phyloP scores from a whole-genome alignment of 2,888 invertebrate genomes.

The Synergus laeviventris region DNA sequence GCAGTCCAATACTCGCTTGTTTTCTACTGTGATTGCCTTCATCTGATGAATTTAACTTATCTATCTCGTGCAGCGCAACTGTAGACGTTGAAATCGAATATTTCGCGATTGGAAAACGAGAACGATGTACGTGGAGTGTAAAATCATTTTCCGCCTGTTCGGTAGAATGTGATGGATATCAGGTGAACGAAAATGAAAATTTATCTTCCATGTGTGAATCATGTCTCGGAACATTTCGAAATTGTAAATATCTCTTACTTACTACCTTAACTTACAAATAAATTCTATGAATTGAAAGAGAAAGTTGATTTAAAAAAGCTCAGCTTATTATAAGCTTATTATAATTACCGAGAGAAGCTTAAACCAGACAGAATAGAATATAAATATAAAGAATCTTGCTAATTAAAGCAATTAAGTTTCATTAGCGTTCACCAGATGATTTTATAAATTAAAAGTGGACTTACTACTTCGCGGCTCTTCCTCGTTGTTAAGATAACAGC shows the following conservation, averaged over 20 bases:
- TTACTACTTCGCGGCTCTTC: too few relatives aligned
- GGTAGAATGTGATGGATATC: constrained; percentile 46
- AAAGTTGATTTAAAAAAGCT: too few relatives aligned
- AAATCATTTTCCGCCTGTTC: constrained; percentile 36
- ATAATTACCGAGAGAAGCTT: too few relatives aligned
- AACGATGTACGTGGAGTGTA: constrained; percentile 29
- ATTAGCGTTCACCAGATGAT: too few relatives aligned
- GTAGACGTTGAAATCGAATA: constrained; percentile 2
- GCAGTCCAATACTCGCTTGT: constrained; percentile 14
- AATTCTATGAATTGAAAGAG: too few relatives aligned
- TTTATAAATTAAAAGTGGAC: too few relatives aligned
- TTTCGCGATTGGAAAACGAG: constrained; percentile 32
- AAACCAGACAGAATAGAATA: too few relatives aligned
- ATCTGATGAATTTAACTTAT: constrained; percentile 34
- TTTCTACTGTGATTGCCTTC: constrained; percentile 21
- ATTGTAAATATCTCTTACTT: not conserved
- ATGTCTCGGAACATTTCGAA: not conserved
- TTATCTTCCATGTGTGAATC: not conserved
- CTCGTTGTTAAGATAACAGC: too few relatives aligned
- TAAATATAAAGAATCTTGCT: too few relatives aligned
- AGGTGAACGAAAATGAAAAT: constrained; percentile 50
- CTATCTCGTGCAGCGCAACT: constrained; percentile 10
- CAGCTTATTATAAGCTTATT: too few relatives aligned
- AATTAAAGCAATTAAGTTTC: too few relatives aligned
- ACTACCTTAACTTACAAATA: too few relatives aligned